Evolutionary conservation across 2,888 invertebrate genomes (phyloP).

Genomic region (Noctua janthe): DNA sequence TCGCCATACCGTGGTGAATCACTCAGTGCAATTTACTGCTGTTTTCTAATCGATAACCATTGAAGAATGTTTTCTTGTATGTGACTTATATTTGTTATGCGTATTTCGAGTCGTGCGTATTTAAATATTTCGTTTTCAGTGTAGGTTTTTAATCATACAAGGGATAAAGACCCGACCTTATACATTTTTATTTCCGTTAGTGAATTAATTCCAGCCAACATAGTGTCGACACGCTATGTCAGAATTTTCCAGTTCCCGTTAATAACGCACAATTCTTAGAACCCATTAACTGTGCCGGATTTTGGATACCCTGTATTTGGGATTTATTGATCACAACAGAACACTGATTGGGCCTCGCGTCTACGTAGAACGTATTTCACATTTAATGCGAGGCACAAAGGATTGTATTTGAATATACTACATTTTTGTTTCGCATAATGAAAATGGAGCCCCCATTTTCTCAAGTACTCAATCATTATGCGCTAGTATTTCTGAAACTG

Average conservation of each 20-base stretch:
- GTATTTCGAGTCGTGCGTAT: background rate
- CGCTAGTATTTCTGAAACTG: background rate
- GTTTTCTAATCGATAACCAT: constrained; percentile 57
- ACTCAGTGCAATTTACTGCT: constrained; percentile 42
- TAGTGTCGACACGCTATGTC: constrained; percentile 14
- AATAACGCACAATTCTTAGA: constrained; percentile 36
- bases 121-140: background rate
- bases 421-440: background rate
- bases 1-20: constrained; percentile 32
- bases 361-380: constrained; percentile 12
- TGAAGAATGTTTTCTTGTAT: constrained; percentile 36
- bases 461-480: background rate
- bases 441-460: background rate
- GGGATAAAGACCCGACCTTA: constrained; percentile 1
- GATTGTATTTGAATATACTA: constrained; percentile 14
- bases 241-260: constrained; percentile 32
- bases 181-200: constrained; percentile 19
- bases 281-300: constrained; percentile 38
- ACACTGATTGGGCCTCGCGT: constrained; percentile 12
- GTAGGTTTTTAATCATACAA: background rate
- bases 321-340: constrained; percentile 55
- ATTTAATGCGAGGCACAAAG: background rate
- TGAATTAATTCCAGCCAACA: constrained; percentile 25
- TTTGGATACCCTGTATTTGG: constrained; percentile 36
- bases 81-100: constrained; percentile 17